Base-by-base conservation (phyloP, 37 sponge, comb jelly and placozoan genomes). In the Dysidea cf. avara region DNA sequence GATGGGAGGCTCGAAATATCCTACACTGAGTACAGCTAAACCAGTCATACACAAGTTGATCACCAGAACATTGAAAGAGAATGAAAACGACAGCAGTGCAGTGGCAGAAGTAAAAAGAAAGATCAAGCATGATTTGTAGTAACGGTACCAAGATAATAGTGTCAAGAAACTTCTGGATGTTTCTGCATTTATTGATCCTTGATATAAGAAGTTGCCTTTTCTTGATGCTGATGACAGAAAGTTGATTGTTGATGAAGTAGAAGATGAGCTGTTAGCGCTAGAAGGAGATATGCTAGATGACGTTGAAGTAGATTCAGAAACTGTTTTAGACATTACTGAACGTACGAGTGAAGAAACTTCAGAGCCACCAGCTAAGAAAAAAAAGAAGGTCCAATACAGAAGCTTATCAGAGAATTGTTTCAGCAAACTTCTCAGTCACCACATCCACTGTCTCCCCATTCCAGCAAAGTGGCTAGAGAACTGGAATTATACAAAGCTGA, bases 131-230 rank as follows among this genome's bases (percentile, higher is more conserved):
- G 54, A 69, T 49, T 48, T 69, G 6, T 17, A 49, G 2, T 26
- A 49, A 18, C 26, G 70, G 28, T 69, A 69, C 48, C 52, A 69
- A 49, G 17, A 25, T 52, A 2, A 26, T 7, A 53, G 1, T 28
- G 52, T 69, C 1, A 66, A 31, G 25, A 43, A 2, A 6, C 29
- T 53, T 4, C 5, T 69, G 54, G 48, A 52, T 49, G 18, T 69
- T 22, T 7, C 70, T 1, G 48, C 50, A 21, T 69, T 28, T 28
- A 49, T 69, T 3, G 70, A 69, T 49, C 54, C 54, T 3, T 53
- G 54, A 28, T 69, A 25, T 26, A 69, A 69, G 30, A 53, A 49
- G 52, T 32, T 69, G 26, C 54, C 29, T 9, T 69, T 69, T 48
- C 53, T 69, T 48, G 33, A 31, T 49, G 53, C 12, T 1, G 25